These are phyloP conservation scores for Miltochrista miniata DNA, from an alignment of 2,888 invertebrate species.

Conservation along the genomic window DNA sequence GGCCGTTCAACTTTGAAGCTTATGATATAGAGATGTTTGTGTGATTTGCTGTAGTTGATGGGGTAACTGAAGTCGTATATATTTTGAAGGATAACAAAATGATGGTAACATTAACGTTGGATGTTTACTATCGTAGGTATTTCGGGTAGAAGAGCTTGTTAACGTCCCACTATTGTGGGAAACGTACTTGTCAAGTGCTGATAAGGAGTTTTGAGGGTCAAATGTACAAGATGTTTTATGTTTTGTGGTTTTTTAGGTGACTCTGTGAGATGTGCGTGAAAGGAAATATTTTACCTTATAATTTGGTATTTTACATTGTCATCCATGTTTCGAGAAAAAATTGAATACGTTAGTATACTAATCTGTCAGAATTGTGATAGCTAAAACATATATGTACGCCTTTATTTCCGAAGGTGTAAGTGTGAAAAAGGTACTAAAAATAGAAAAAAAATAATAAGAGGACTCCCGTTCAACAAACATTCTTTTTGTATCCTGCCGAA, in stretches of 20 bases:
- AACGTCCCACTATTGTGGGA: conserved; percentile 26
- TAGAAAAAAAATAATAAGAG: too few relatives aligned
- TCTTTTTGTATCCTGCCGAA: too few relatives aligned
- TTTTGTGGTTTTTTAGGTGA: neutral
- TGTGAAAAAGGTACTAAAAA: too few relatives aligned
- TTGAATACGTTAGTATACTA: too few relatives aligned
- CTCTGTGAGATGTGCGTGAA: neutral
- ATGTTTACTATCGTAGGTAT: conserved; percentile 37
- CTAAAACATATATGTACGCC: too few relatives aligned
- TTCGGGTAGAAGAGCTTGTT: conserved; percentile 37
- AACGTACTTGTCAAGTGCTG: conserved; percentile 23
- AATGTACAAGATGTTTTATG: neutral
- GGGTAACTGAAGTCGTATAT: conserved; percentile 20
- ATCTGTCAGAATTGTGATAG: too few relatives aligned
- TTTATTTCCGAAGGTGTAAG: too few relatives aligned
- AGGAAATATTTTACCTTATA: neutral
- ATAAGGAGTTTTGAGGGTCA: neutral
- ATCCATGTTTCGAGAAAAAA: too few relatives aligned
- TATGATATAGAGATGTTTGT: conserved; percentile 1
- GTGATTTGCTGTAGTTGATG: conserved; percentile 5
- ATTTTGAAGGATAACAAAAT: conserved; percentile 42
- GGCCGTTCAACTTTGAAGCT: conserved; percentile 4
- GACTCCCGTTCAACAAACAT: too few relatives aligned
- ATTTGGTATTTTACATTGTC: neutral
- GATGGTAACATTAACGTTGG: conserved; percentile 36